Conservation (phyloP, 2,888 invertebrate genomes). For the Scaptomyza flava region DNA sequence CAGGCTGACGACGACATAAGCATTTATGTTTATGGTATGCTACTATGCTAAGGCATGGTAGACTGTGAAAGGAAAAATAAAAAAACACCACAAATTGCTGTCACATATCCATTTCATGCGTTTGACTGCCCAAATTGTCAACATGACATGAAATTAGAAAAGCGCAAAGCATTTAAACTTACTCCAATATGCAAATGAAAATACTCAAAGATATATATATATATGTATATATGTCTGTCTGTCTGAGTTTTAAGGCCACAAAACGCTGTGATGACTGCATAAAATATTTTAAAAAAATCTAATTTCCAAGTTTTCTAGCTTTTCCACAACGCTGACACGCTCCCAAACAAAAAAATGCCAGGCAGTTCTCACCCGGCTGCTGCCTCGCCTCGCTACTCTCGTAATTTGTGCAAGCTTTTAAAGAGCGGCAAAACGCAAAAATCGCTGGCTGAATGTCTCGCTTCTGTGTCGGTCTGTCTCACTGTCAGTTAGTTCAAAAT, state of each 20-base stretch:
- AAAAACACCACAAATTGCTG: constrained; percentile 44
- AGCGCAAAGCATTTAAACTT: constrained; percentile 74
- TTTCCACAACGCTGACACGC: constrained; percentile 44
- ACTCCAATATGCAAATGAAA: constrained; percentile 63
- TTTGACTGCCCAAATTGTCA: constrained; percentile 77
- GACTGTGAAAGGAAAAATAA: constrained; percentile 1
- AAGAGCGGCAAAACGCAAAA: constrained; percentile 72
- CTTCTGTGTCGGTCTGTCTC: constrained; percentile 23
- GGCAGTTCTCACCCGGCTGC: constrained; percentile 3
- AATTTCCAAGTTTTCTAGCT: constrained; percentile 69
- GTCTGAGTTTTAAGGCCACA: constrained; percentile 68
- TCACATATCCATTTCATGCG: constrained; percentile 68
- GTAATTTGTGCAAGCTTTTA: constrained; percentile 76
- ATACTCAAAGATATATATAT: constrained; percentile 63
- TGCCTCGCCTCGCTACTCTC: constrained; percentile 9
- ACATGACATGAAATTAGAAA: constrained; percentile 76
- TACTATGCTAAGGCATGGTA: not conserved
- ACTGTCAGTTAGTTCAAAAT: constrained; percentile 65
- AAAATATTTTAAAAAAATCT: constrained; percentile 79
- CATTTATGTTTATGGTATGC: constrained; percentile 42
- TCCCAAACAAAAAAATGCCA: constrained; percentile 18
- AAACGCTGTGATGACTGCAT: constrained; percentile 70
- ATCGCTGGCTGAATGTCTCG: constrained; percentile 64
- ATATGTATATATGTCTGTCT: constrained; percentile 44
- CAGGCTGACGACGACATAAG: constrained; percentile 5